Evolutionary conservation across 2,113 vertebrate genomes (phyloP), one percentile per base, ranked within the genome.

Genomic region (Brachypodius melanocephalos): DNA sequence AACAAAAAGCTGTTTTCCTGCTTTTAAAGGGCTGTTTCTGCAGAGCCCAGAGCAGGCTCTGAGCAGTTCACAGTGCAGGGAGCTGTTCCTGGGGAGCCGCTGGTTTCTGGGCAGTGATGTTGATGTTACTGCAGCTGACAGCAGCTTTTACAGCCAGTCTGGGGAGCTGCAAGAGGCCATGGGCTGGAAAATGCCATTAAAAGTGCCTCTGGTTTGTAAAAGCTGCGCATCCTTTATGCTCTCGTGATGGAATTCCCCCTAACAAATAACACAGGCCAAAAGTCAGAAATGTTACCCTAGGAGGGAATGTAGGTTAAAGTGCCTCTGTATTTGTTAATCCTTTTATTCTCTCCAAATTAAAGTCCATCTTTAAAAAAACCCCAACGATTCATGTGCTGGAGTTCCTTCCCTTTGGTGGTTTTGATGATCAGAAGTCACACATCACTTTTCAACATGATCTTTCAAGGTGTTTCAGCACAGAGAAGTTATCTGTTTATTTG

Each of bases 71-170:
- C 49, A 57, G 88, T 17, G 83, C 95, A 88, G 80, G 94, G 93
- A 94, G 80, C 9, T 34, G 89, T 68, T 96, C 49, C 8, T 84
- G 68, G 49, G 66, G 92, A 95, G 95, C 66, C 81, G 68, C 75
- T 92, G 65, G 4, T 94, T 78, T 95, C 89, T 96, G 93, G 90
- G 77, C 93, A 17, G 36, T 89, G 97, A 82, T 93, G 80, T 67
- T 96, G 97, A 97, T 95, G 97, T 90, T 81, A 3, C 93, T 93
- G 95, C 57, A 22, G 94, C 82, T 97, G 97, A 95, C 97, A 96
- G 92, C 83, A 97, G 95, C 96, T 98, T 96, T 91, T 92, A 49
- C 63, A 92, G 95, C 90, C 97, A 57, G 20, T 89, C 95, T 80
- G 54, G 83, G 82, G 61, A 95, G 96, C 92, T 93, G 96, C 97